A percentile compares a stretch with the other conserved stretches of the same genome.
Conservation (phyloP, 2,113 vertebrate genomes). For the Poecile atricapillus region DNA sequence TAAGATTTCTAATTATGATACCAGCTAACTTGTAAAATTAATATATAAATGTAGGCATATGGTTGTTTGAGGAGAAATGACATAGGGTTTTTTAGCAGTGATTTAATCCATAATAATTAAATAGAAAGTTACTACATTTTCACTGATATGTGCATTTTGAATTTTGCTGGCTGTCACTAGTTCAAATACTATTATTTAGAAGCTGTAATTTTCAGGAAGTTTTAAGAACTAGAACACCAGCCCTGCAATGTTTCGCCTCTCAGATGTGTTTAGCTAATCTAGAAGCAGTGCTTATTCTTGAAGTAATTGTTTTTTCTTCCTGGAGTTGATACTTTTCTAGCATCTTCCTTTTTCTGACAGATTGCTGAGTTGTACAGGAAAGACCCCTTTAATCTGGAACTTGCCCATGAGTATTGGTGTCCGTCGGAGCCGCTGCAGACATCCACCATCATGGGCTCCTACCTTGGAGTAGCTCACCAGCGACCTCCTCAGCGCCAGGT, state of each 20-base stretch:
- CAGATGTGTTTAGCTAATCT: neutral
- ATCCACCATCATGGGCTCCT: conserved; percentile 87
- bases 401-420: conserved; percentile 94
- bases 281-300: neutral
- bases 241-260: neutral
- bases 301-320: neutral
- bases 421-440: conserved; percentile 90
- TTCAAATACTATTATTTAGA: neutral
- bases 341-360: conserved; percentile 62
- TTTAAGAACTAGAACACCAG: neutral
- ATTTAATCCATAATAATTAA: neutral
- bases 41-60: neutral
- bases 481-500: conserved; percentile 96
- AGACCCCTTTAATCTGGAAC: conserved; percentile 87
- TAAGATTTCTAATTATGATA: neutral
- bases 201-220: neutral
- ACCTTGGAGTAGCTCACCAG: conserved; percentile 89
- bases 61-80: neutral
- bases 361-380: conserved; percentile 91
- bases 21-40: neutral
- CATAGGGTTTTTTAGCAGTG: neutral
- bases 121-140: neutral
- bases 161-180: neutral
- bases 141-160: neutral
- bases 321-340: neutral